Evolutionary conservation across 2,113 vertebrate species (phyloP).

Genomic region (Megaleporinus macrocephalus): DNA sequence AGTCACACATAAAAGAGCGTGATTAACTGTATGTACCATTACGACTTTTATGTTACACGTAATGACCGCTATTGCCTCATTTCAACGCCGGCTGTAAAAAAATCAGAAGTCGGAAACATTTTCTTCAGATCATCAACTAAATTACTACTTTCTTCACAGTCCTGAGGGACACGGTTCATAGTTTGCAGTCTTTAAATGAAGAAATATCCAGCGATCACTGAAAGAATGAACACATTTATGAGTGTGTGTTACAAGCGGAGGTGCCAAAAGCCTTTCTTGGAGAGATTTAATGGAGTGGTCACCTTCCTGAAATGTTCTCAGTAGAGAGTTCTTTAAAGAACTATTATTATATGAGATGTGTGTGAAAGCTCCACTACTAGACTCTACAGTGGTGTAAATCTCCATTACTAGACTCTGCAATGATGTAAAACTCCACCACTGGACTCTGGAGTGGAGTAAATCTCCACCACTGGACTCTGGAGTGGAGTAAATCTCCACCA

Average conservation of each 20-base stretch:
- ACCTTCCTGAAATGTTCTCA: no score
- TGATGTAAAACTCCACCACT: no score
- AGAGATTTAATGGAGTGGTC: not conserved
- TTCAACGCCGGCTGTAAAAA: not conserved
- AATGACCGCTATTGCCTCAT: not conserved
- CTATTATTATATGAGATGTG: no score
- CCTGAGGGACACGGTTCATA: not conserved
- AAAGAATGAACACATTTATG: not conserved
- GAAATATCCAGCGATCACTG: not conserved
- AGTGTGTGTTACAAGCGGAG: not conserved
- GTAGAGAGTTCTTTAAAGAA: no score
- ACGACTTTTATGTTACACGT: not conserved
- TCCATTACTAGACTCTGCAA: no score
- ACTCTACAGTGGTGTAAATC: no score
- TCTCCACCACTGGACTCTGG: no score
- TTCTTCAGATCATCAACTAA: not conserved
- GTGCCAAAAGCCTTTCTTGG: not conserved
- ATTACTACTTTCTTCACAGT: not conserved
- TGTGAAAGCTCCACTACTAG: no score
- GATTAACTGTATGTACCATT: not conserved
- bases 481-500: no score
- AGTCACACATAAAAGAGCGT: slow-evolving; percentile 1
- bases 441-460: no score
- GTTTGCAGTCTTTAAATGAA: not conserved
- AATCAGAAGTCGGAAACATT: not conserved